Evolutionary conservation across 2,113 vertebrate species (phyloP), one percentile per base, ranked within the genome.

Genomic region (Raphicerus campestris): DNA sequence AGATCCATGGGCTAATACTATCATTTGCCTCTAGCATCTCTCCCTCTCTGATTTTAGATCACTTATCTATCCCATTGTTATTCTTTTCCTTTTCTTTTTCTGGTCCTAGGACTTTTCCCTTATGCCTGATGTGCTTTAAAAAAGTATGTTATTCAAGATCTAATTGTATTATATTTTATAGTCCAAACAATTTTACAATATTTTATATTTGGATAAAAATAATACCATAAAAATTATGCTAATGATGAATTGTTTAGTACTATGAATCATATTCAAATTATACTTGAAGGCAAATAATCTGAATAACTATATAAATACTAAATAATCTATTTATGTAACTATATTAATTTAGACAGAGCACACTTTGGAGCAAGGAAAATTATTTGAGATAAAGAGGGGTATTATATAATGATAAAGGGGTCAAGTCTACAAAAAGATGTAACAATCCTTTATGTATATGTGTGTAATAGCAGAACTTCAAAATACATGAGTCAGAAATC

Each of bases 141-240:
- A 73, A 92, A 30, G 51, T 61, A 82, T n/a, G 6, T 11, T 90
- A 70, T 63, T 84, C 42, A 60, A 35, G 47, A 86, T 56, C 55
- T 81, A 88, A 66, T 22, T 87, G 30, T 61, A 80, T 26, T 87
- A 73, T 11, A 93, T 77, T 88, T 81, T 88, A 92, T 39, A 61
- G 22, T 83, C 32, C n/a, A 89, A 85, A 84, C 1, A 78, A 80
- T 56, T 91, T 66, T 61, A 53, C 1, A 80, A n/a, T 35, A 75
- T 63, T 80, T 91, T 96, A 88, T 91, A 91, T 80, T 86, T 91
- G 84, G 10, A 9, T 32, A 93, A 45, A 42, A 66, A 78, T 81
- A 77, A 91, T 89, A 35, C 2, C 42, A 45, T 82, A 66, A 93
- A 94, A 93, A 49, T 81, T 85, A 91, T 85, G 91, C 80, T 89